Evolutionary conservation across 2,797 vertebrate genomes (phyloP).

Genomic region (Hemitrygon akajei): DNA sequence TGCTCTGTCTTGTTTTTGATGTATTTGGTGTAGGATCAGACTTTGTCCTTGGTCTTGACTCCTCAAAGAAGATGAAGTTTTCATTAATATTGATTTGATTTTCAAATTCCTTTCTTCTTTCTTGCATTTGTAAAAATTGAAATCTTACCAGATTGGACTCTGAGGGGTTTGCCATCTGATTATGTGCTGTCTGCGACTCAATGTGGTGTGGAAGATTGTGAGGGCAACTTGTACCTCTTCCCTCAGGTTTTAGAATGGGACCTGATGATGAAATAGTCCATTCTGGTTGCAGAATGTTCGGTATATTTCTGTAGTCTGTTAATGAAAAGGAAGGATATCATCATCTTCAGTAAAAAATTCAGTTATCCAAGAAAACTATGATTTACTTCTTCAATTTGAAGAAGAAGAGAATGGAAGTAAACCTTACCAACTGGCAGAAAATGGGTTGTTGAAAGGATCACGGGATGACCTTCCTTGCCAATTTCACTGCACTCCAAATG

Average conservation of each 20-base stretch:
- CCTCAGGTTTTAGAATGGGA: conserved; percentile 12
- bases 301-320: conserved; percentile 35
- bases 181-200: background rate
- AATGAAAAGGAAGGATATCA: conserved; percentile 60
- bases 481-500: background rate
- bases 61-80: conserved; percentile 84
- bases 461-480: background rate
- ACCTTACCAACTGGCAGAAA: background rate
- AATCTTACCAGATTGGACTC: conserved; percentile 87
- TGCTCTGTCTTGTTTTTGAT: conserved; percentile 64
- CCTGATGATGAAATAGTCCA: conserved; percentile 26
- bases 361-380: background rate
- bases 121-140: conserved; percentile 90
- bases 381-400: background rate
- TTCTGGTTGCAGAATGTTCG: conserved; percentile 35
- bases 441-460: background rate
- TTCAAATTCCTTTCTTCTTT: conserved; percentile 81
- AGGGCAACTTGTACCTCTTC: conserved; percentile 50
- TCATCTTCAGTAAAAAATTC: conserved; percentile 31
- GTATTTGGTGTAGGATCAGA: conserved; percentile 88
- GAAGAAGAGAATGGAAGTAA: background rate
- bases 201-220: conserved; percentile 39
- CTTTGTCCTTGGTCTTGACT: conserved; percentile 84
- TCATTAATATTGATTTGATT: conserved; percentile 83
- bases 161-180: conserved; percentile 52